Evolutionary conservation across 2,888 invertebrate species (phyloP).

Genomic region (Ormyrus pomaceus): DNA sequence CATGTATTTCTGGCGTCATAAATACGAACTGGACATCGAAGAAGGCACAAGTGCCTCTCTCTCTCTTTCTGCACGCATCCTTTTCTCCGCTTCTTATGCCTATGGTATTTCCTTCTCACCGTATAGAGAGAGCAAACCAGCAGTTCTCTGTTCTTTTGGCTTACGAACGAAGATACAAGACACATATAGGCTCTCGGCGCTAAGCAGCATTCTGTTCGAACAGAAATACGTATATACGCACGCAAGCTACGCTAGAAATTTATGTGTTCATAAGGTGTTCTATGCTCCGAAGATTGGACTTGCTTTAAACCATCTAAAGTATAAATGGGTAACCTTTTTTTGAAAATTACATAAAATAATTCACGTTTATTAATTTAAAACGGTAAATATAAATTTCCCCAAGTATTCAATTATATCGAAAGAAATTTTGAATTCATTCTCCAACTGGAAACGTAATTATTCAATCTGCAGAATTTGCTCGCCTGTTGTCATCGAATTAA

Average conservation of each 20-base stretch:
- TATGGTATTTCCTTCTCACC: slow-evolving; percentile 10
- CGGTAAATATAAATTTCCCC: too few relatives aligned
- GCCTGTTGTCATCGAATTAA: too few relatives aligned
- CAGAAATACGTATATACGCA: slow-evolving; percentile 18
- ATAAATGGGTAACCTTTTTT: too few relatives aligned
- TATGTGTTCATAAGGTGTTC: slow-evolving; percentile 13
- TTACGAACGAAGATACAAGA: too few relatives aligned
- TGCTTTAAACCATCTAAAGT: too few relatives aligned
- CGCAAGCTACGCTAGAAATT: slow-evolving; percentile 5
- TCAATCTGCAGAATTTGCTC: too few relatives aligned
- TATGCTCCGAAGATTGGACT: too few relatives aligned
- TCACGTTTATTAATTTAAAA: too few relatives aligned
- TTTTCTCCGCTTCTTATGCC: background rate
- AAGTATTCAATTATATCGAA: too few relatives aligned
- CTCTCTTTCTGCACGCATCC: slow-evolving; percentile 7
- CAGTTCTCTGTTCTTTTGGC: slow-evolving; percentile 9
- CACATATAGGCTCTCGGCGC: background rate
- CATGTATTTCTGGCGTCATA: slow-evolving; percentile 59
- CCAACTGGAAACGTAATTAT: too few relatives aligned
- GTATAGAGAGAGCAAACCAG: background rate
- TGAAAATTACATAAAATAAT: too few relatives aligned
- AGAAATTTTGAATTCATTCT: too few relatives aligned
- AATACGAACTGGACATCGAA: slow-evolving; percentile 59
- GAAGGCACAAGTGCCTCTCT: slow-evolving; percentile 53
- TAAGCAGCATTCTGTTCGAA: background rate